Conservation (phyloP, 2,888 invertebrate genomes). For the Papilio gigon region DNA sequence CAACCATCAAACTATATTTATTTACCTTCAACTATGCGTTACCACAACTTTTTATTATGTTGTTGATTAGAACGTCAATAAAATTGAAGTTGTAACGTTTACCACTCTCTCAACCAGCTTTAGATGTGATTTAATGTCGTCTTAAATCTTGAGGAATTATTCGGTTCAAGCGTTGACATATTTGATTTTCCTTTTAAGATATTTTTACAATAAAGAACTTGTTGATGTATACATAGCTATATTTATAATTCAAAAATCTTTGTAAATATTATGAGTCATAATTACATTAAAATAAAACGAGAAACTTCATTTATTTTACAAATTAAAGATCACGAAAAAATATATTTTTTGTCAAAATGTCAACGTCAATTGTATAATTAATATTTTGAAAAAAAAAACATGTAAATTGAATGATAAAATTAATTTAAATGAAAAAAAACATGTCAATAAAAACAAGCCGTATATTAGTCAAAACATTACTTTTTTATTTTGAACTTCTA, state of each 20-base stretch:
- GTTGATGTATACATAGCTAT: not conserved
- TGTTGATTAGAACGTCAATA: conserved; percentile 68
- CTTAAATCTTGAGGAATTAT: conserved; percentile 35
- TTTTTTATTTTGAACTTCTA: not conserved
- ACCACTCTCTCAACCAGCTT: conserved; percentile 45
- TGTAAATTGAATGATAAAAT: no score
- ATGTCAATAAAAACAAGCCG: no score
- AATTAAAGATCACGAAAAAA: no score
- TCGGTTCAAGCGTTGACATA: conserved; percentile 13
- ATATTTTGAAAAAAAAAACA: no score
- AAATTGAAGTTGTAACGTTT: conserved; percentile 58
- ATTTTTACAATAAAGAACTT: not conserved
- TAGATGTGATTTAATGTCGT: conserved; percentile 40
- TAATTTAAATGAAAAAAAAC: no score
- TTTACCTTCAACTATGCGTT: conserved; percentile 8
- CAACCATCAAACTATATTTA: conserved; percentile 12
- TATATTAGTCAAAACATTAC: not conserved
- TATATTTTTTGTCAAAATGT: no score
- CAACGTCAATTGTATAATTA: no score
- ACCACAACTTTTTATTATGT: conserved; percentile 45
- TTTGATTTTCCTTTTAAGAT: not conserved
- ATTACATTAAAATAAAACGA: no score
- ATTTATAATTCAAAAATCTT: not conserved
- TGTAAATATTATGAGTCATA: no score
- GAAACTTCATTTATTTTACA: no score